A percentile compares a stretch with the other conserved stretches of the same genome.
Conservation (phyloP, 2,888 invertebrate species). For the Helicoverpa assulta region DNA sequence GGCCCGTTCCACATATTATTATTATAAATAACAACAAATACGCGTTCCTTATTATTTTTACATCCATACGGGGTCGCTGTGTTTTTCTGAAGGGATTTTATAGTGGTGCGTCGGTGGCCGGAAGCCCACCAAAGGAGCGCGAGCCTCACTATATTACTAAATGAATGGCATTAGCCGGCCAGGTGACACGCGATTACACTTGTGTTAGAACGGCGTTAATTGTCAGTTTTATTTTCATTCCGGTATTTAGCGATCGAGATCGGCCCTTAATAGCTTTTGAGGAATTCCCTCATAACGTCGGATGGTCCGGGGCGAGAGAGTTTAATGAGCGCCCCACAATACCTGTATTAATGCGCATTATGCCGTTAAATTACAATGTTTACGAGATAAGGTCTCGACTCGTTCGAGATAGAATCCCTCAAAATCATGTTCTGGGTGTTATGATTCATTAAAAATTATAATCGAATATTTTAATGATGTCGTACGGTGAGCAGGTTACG, state of each 20-base stretch:
- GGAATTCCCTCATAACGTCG: slow-evolving; percentile 76
- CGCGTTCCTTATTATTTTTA: slow-evolving; percentile 79
- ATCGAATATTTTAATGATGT: slow-evolving; percentile 66
- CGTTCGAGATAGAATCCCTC: slow-evolving; percentile 63
- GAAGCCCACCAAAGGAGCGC: slow-evolving; percentile 83
- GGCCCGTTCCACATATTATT: slow-evolving; percentile 82
- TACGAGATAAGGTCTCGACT: slow-evolving; percentile 69
- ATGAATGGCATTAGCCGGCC: slow-evolving; percentile 70
- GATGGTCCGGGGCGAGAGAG: slow-evolving; percentile 58
- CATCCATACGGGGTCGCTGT: slow-evolving; percentile 68
- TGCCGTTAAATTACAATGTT: slow-evolving; percentile 79
- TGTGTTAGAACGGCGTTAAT: slow-evolving; percentile 74
- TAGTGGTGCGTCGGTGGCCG: slow-evolving; percentile 61
- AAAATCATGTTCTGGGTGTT: slow-evolving; percentile 49
- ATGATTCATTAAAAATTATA: slow-evolving; percentile 44
- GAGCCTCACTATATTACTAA: slow-evolving; percentile 67
- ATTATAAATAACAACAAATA: slow-evolving; percentile 85
- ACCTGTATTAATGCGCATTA: slow-evolving; percentile 71
- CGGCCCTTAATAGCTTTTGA: slow-evolving; percentile 73
- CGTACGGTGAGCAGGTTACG: slow-evolving; percentile 48
- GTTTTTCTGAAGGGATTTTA: slow-evolving; percentile 71
- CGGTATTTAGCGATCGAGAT: slow-evolving; percentile 70
- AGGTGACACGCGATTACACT: slow-evolving; percentile 75
- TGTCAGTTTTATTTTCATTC: slow-evolving; percentile 73
- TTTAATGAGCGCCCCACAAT: slow-evolving; percentile 67